Base-by-base conservation (phyloP, 2,888 invertebrate species). In the Nebria salina region DNA sequence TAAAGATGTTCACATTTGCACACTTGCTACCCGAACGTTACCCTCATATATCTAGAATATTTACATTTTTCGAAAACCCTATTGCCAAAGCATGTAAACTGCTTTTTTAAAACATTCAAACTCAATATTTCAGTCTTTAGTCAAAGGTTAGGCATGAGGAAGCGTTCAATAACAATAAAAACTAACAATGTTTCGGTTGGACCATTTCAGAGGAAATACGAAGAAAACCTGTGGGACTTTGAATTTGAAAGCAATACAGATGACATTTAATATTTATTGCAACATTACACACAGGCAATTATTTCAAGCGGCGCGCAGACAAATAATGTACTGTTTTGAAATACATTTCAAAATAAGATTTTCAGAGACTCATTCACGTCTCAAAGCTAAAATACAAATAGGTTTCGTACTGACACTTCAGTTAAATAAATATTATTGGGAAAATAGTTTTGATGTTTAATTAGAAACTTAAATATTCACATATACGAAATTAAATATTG, bases 331-430 rank as follows among this genome's bases (percentile, higher is more conserved):
- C 73, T 82, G 77, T 82, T 82, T 82, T 82, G 82, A 82, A 82
- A 77, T 76, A 82, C 68, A 82, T 82, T 82, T 82, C 82, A 82
- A 82, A 82, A 82, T 75, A 82, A 74, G 74, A 82, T 74, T 77
- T 81, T 82, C 73, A 66, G 76, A 77, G 68, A 77, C 66, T 76
- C 34, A 34, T 34, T 34, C 34, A 54, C 54, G 4, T 13, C 54
- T 54, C 74, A 74, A 73, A 81, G 76, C 76, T 76, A 73, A 81
- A 81, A 76, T 72, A 76, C 68, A 75, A 80, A 80, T 75, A 70
- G 64, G 75, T 75, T 75, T 77, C 66, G 34, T 72, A 80, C 70
- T 80, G 72, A 80, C 80, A 80, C 15, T 43, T 8, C 54, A 54
- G 72, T 74, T 26, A 82, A 82, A 82, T 82, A 82, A 80, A 75